phyloP scores from a whole-genome alignment of 2,797 vertebrate genomes.

The Helostoma temminkii region DNA sequence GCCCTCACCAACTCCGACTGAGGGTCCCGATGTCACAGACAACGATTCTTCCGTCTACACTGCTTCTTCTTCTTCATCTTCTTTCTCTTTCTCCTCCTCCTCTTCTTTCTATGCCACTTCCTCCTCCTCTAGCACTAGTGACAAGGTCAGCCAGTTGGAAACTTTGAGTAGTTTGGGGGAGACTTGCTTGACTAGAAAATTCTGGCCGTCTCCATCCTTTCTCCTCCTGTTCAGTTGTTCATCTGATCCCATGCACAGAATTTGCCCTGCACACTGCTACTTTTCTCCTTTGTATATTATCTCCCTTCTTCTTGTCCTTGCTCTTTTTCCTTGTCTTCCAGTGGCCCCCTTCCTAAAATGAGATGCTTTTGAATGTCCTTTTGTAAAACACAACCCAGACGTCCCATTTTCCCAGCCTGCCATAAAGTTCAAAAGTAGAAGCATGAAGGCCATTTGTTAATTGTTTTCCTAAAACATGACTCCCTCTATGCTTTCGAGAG shows the following conservation, averaged over 20 bases:
- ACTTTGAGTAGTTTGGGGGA: slow-evolving; percentile 60
- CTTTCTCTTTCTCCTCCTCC: slow-evolving; percentile 82
- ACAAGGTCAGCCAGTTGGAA: slow-evolving; percentile 83
- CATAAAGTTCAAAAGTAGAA: slow-evolving; percentile 39
- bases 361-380: slow-evolving; percentile 41
- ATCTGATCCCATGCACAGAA: slow-evolving; percentile 49
- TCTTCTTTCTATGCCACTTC: slow-evolving; percentile 85
- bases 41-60: slow-evolving; percentile 79
- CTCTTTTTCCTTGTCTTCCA: slow-evolving; percentile 23
- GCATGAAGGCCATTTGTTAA: slow-evolving; percentile 57
- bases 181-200: slow-evolving; percentile 69
- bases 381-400: slow-evolving; percentile 32
- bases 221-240: slow-evolving; percentile 59
- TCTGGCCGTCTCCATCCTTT: slow-evolving; percentile 51
- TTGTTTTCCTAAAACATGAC: slow-evolving; percentile 23
- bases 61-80: slow-evolving; percentile 80
- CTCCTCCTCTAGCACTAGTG: slow-evolving; percentile 84
- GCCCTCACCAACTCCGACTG: slow-evolving; percentile 80
- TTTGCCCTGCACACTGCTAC: slow-evolving; percentile 36
- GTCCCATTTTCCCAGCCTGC: slow-evolving; percentile 31
- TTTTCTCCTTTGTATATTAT: slow-evolving; percentile 21
- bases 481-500: slow-evolving; percentile 29
- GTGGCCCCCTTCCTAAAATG: slow-evolving; percentile 29
- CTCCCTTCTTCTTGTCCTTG: slow-evolving; percentile 16
- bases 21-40: slow-evolving; percentile 83